phyloP scores from a whole-genome alignment of 2,113 vertebrate genomes.

The Haemorhous mexicanus region DNA sequence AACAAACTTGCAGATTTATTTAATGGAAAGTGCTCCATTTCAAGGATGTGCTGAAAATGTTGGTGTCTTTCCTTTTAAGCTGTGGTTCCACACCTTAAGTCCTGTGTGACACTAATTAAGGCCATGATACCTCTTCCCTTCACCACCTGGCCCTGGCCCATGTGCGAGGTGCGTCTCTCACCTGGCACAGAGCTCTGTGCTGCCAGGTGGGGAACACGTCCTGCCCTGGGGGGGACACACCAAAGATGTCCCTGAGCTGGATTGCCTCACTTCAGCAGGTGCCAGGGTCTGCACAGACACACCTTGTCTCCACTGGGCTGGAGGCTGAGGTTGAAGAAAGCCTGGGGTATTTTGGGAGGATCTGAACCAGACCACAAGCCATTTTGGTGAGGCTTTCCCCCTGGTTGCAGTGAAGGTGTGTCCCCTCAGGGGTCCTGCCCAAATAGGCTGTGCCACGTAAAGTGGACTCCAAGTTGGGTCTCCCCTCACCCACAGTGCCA shows the following conservation, averaged over 20 bases:
- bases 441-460: background rate
- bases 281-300: background rate
- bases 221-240: background rate
- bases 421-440: fast-evolving
- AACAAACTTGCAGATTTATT: background rate
- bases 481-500: background rate
- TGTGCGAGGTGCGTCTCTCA: fast-evolving
- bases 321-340: background rate
- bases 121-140: background rate
- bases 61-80: background rate
- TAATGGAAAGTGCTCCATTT: background rate
- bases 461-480: background rate
- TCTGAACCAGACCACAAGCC: background rate
- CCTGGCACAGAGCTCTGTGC: background rate
- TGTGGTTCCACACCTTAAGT: background rate
- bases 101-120: background rate
- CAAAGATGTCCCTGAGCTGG: background rate
- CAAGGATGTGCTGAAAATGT: background rate
- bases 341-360: background rate
- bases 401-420: fast-evolving
- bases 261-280: fast-evolving
- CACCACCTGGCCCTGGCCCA: fast-evolving
- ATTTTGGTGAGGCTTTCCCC: background rate
- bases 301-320: background rate
- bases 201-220: background rate